A percentile compares a stretch with the other conserved stretches of the same genome.
These are phyloP conservation scores for Drosophila rufa DNA, from an alignment of 1,140 invertebrate species.

Conservation along the genomic window DNA sequence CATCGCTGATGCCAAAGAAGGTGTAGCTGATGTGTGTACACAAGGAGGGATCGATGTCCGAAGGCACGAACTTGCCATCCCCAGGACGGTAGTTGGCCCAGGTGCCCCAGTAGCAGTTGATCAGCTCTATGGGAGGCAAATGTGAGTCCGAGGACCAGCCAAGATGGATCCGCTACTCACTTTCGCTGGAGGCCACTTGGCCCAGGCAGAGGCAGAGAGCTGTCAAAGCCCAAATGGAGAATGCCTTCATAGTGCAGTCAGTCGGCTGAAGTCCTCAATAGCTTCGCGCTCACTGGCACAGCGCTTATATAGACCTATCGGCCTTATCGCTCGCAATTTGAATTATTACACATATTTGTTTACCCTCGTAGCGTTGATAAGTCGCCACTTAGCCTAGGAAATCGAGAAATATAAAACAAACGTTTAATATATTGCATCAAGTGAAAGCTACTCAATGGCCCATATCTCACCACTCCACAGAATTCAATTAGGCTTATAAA, in stretches of 20 bases:
- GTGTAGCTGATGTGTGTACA: conserved; percentile 90
- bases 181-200: conserved; percentile 38
- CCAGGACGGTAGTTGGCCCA: conserved; percentile 88
- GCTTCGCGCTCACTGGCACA: neutral
- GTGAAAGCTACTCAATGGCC: conserved; percentile 3
- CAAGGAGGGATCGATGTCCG: conserved; percentile 87
- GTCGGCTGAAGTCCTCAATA: conserved; percentile 8
- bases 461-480: conserved; percentile 4
- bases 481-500: conserved; percentile 47
- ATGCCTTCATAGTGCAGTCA: conserved; percentile 47
- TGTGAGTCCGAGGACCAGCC: neutral
- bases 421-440: conserved; percentile 51
- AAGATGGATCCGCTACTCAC: conserved; percentile 29
- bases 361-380: conserved; percentile 13
- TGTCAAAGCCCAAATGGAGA: conserved; percentile 31
- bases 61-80: conserved; percentile 86
- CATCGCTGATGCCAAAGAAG: conserved; percentile 87
- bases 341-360: conserved; percentile 18
- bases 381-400: conserved; percentile 11
- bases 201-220: conserved; percentile 40
- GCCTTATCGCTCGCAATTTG: conserved; percentile 20
- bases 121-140: conserved; percentile 85
- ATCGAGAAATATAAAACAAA: conserved; percentile 37
- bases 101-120: conserved; percentile 89
- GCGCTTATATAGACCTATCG: conserved; percentile 49